Evolutionary conservation across 1,140 invertebrate species (phyloP), one percentile per base, ranked within the genome.

Genomic region (Brachystomella parvula): DNA sequence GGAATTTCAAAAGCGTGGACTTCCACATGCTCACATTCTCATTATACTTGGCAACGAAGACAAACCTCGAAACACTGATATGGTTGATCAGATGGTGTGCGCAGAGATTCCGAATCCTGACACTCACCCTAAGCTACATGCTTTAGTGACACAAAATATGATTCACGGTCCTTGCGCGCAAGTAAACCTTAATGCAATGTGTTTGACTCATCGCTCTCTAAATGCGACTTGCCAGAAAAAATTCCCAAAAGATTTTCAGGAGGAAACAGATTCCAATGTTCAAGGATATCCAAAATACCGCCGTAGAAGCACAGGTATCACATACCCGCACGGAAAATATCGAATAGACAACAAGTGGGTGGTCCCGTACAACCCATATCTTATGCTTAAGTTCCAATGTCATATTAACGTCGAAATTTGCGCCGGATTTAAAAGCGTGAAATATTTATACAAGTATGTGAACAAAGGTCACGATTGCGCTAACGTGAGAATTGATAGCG

Each of bases 331-430:
- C 3, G 17, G 59, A 31, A 58, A 62, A 19, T 2, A 35, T 3
- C 12, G 30, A 24, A 73, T 81, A 33, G 78, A 82, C 71, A 83
- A 82, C 69, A 60, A 75, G 39, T 83, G 79, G 79, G 73, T 83
- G 63, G 81, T 82, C 32, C 81, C 80, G 62, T 83, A 83, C 76
- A 81, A 77, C 67, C 78, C 79, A 21, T 64, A 81, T 3, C 74
- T 84, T 15, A 77, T 71, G 3, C 77, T 78, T 74, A 81, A 72
- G 60, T 83, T 77, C 67, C 76, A 82, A 63, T 75, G 77, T 47
- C 81, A 82, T 69, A 76, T 79, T 33, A 82, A 82, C 68, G 78
- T 82, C 19, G 78, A 82, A 74, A 78, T 75, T 68, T 82, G 78
- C 73, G 76, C 76, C 74, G 80, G 79, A 17, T 76, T 83, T 47